Percentiles rank a stretch among this genome's conserved stretches.
These are phyloP conservation scores for Nicator chloris DNA, from an alignment of 2,113 vertebrate genomes.

Conservation along the genomic window DNA sequence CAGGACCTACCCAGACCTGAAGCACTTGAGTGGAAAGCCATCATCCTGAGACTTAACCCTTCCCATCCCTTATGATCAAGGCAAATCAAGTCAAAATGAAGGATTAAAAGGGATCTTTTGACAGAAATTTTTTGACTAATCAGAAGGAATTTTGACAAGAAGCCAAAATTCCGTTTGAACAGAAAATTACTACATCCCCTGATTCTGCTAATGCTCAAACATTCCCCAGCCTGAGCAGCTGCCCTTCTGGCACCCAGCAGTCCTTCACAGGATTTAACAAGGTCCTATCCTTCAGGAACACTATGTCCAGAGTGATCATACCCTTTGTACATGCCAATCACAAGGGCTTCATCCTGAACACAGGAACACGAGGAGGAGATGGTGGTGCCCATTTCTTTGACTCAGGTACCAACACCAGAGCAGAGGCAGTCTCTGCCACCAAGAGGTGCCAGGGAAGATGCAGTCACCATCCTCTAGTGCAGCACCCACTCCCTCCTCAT, in stretches of 20 bases:
- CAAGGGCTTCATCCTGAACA: background rate
- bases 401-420: fast-evolving
- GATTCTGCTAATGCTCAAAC: background rate
- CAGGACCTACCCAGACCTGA: background rate
- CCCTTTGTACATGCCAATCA: background rate
- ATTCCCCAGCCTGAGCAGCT: background rate
- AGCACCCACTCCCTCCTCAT: background rate
- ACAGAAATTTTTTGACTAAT: background rate
- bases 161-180: background rate
- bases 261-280: background rate
- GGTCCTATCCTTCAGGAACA: background rate
- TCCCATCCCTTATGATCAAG: background rate
- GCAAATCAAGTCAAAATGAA: background rate
- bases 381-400: background rate
- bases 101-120: background rate
- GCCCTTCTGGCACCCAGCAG: background rate
- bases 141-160: background rate
- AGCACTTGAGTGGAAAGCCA: background rate
- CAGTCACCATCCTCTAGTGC: background rate
- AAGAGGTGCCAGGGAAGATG: background rate
- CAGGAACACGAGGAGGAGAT: background rate
- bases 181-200: background rate
- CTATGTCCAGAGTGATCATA: background rate
- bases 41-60: background rate
- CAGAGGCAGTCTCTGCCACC: background rate